These are phyloP conservation scores for Tipula helvola DNA, from an alignment of 2,888 invertebrate species.

Conservation along the genomic window DNA sequence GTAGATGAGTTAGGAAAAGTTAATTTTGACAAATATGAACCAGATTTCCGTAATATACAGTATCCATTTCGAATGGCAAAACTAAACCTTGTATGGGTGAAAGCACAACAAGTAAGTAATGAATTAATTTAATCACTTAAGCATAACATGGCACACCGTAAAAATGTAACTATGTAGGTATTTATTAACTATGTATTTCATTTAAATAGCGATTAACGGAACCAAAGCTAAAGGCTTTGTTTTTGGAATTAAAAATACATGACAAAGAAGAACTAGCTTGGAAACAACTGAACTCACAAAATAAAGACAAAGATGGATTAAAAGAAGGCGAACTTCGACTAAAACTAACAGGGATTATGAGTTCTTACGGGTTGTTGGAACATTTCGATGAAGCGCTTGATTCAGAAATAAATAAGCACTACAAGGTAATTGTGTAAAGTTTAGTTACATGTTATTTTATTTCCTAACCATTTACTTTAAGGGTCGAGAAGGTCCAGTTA, in stretches of 20 bases:
- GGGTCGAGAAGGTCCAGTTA: constrained; percentile 31
- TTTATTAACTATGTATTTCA: not conserved
- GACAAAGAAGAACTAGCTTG: constrained; percentile 82
- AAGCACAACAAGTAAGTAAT: constrained; percentile 68
- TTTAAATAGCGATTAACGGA: constrained; percentile 55
- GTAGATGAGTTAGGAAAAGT: not conserved
- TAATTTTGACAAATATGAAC: constrained; percentile 30
- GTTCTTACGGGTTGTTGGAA: constrained; percentile 64
- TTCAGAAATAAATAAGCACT: constrained; percentile 35
- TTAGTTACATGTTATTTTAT: too few relatives aligned
- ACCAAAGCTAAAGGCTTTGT: constrained; percentile 71
- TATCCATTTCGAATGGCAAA: constrained; percentile 86
- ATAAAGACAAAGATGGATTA: constrained; percentile 74
- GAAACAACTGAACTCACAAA: constrained; percentile 70
- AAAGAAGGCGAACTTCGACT: constrained; percentile 69
- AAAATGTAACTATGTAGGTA: not conserved
- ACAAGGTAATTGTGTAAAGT: constrained; percentile 20
- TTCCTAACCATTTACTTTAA: not conserved
- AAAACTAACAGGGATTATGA: constrained; percentile 71
- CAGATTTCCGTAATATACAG: constrained; percentile 57
- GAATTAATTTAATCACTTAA: not conserved
- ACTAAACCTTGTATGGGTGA: constrained; percentile 77
- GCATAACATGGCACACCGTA: not conserved
- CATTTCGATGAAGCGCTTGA: constrained; percentile 61
- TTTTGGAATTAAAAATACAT: constrained; percentile 79